phyloP scores from a whole-genome alignment of 2,797 vertebrate species.

The Falco berigora region DNA sequence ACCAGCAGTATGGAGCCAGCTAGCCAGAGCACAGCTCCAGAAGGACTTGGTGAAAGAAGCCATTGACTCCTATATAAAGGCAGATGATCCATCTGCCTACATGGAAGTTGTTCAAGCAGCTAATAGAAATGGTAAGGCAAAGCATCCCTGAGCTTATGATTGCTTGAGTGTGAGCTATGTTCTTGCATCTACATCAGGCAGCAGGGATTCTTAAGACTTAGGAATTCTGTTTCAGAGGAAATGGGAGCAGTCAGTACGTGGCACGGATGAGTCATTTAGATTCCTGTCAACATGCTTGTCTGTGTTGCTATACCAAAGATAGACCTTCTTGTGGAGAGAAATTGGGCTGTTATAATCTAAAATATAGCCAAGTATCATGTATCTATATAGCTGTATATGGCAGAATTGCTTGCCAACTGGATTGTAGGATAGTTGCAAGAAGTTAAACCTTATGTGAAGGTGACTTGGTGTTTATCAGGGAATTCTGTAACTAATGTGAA shows the following conservation, averaged over 20 bases:
- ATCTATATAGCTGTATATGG: not conserved
- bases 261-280: not conserved
- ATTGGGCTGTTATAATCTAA: not conserved
- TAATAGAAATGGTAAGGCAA: constrained; percentile 79
- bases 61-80: constrained; percentile 88
- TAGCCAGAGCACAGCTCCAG: constrained; percentile 85
- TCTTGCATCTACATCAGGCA: not conserved
- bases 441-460: not conserved
- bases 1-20: constrained; percentile 86
- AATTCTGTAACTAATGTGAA: not conserved
- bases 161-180: not conserved
- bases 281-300: not conserved
- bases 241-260: not conserved
- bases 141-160: not conserved
- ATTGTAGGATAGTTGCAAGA: not conserved
- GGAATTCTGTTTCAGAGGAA: not conserved
- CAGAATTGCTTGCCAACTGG: not conserved
- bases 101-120: constrained; percentile 88
- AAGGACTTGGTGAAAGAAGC: constrained; percentile 88
- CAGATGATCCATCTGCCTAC: constrained; percentile 83
- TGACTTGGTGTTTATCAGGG: not conserved
- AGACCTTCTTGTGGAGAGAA: not conserved
- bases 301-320: not conserved
- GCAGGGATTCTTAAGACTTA: not conserved
- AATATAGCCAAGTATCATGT: not conserved